Evolutionary conservation across 2,113 vertebrate genomes (phyloP), one percentile per base, ranked within the genome.

Genomic region (Clarias gariepinus): DNA sequence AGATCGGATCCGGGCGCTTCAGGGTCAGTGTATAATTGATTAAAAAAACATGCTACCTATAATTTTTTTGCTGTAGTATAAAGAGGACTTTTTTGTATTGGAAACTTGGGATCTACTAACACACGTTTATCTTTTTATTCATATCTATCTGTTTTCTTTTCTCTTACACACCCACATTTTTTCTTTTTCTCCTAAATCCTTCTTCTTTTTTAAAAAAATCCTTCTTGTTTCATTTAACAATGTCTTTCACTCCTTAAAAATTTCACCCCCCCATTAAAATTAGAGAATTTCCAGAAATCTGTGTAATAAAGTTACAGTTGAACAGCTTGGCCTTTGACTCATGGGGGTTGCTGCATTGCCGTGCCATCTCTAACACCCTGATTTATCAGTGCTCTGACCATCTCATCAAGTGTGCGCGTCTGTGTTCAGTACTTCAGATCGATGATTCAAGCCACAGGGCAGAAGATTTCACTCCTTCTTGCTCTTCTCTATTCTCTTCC

Each of bases 231-330:
- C 16, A 33, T 30, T 13, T 15, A 28, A 4, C 11, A 36, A 4
- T 3, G 23, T 47, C 10, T 47, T 76, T 52, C 4, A 52, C 12
- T 76, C 21, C 2, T 36, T 41, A 3, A 11, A 57, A 57, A 36
- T 36, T 36, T 36, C 36, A 36, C 36, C 36, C 36, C n/a, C n/a
- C n/a, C n/a, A n/a, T n/a, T n/a, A n/a, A n/a, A n/a, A n/a, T n/a
- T n/a, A n/a, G n/a, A n/a, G n/a, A n/a, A 36, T 36, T 36, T 36
- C 3, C 36, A 36, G 36, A 36, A 36, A 36, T 36, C 36, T 84
- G 83, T 89, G 93, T 94, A 94, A 95, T 94, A 91, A 91, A 92
- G 94, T 94, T 94, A 93, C 92, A 93, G 91, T 92, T 91, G 91
- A 94, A 86, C 91, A 89, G 86, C 83, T 91, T 83, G 84, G 90